These are phyloP conservation scores for Abramis brama DNA, from an alignment of 2,113 vertebrate genomes.

Conservation along the genomic window DNA sequence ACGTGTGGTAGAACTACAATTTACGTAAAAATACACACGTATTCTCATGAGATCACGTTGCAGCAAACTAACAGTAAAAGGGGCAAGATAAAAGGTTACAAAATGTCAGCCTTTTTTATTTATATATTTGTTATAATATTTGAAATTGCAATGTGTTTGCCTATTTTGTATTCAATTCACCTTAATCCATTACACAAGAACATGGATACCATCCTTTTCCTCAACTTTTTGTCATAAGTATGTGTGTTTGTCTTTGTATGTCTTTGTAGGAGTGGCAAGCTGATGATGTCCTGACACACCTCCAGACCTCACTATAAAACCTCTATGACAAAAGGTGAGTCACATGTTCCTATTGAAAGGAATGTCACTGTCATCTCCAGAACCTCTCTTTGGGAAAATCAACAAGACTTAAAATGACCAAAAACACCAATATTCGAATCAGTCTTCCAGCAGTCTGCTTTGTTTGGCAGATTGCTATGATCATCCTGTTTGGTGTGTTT, in stretches of 20 bases:
- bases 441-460: slow-evolving; percentile 86
- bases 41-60: too few species aligned
- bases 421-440: slow-evolving; percentile 83
- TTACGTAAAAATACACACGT: too few species aligned
- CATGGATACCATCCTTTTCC: neutral
- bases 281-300: slow-evolving; percentile 31
- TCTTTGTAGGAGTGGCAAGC: neutral
- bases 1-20: too few species aligned
- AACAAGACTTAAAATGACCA: slow-evolving; percentile 47
- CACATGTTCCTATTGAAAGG: slow-evolving; percentile 3
- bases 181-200: neutral
- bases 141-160: too few species aligned
- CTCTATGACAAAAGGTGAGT: neutral
- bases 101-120: too few species aligned
- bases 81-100: too few species aligned
- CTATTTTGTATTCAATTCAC: too few species aligned
- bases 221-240: neutral
- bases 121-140: too few species aligned
- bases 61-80: too few species aligned
- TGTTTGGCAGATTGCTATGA: slow-evolving; percentile 86
- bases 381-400: neutral
- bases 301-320: slow-evolving; percentile 13
- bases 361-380: neutral
- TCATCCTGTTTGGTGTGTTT: slow-evolving; percentile 91
- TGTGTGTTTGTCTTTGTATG: neutral